Base-by-base conservation (phyloP, 2,113 vertebrate species). In the Megatriorchis doriae region DNA sequence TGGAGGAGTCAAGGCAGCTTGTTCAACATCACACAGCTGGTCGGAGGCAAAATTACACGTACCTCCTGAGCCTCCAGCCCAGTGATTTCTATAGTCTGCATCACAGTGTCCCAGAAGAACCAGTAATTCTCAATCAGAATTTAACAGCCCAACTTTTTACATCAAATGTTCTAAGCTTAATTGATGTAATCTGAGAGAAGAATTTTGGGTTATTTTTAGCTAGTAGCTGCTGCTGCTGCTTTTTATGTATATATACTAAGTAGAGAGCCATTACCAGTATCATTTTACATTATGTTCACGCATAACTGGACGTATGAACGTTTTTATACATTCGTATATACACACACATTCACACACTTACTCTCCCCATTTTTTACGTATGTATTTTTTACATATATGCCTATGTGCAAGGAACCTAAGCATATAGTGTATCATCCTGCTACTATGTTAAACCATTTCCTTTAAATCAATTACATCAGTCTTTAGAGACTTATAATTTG, bases 171-270 rank as follows among this genome's bases (percentile, higher is more conserved):
- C 91, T 72, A 70, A 95, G 53, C 84, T 96, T 94, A 97, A 96
- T 77, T 94, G 82, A 95, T 95, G 96, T 95, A 96, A 96, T 94
- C 77, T 75, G 93, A 94, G 83, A 93, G 89, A 87, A 94, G 84
- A 95, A 96, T 95, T 88, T 74, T 75, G 66, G 66, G 83, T 58
- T 90, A 94, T 94, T 96, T 97, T 94, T 86, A 88, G 85, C 75
- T 61, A 90, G 66, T 91, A 81, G 68, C 94, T 94, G 96, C 86
- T 95, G 96, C 86, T 95, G 79, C 93, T 80, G 93, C 95, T 97
- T 97, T 97, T 94, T 95, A 90, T 88, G 92, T 93, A 84, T 78
- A 96, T 87, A 86, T 56, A 84, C 78, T 79, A 82, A 97, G 94
- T 52, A 96, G 96, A 91, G 89, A 95, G 91, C 91, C 94, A 95